Evolutionary conservation across 2,113 vertebrate genomes (phyloP).

Genomic region (Sterna hirundo): DNA sequence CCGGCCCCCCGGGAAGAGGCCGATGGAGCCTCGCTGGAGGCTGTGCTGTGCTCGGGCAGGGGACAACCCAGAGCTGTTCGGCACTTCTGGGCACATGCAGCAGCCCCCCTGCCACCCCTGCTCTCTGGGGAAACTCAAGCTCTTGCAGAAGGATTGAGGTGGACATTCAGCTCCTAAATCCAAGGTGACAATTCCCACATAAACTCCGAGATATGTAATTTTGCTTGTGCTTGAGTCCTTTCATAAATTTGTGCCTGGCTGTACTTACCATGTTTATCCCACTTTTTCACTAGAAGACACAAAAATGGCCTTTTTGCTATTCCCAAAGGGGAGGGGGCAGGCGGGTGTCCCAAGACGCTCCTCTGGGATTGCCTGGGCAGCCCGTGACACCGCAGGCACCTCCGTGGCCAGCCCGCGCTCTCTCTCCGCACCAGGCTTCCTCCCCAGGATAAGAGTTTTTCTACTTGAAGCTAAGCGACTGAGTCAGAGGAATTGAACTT

Average conservation of each 20-base stretch:
- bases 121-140: neutral
- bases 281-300: neutral
- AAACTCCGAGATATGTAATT: rapidly evolving
- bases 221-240: neutral
- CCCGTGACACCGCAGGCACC: neutral
- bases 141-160: neutral
- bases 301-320: neutral
- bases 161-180: neutral
- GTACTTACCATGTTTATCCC: neutral
- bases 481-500: neutral
- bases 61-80: rapidly evolving
- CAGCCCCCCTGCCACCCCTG: neutral
- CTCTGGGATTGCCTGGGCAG: neutral
- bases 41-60: neutral
- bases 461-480: neutral
- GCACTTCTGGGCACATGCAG: neutral
- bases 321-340: neutral
- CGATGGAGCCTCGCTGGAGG: neutral
- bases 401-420: rapidly evolving
- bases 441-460: neutral
- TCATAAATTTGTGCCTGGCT: neutral
- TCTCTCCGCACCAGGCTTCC: neutral
- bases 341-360: rapidly evolving
- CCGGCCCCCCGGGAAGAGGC: rapidly evolving
- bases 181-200: neutral